phyloP scores from a whole-genome alignment of 1,140 invertebrate genomes.

The Bombus vancouverensis region DNA sequence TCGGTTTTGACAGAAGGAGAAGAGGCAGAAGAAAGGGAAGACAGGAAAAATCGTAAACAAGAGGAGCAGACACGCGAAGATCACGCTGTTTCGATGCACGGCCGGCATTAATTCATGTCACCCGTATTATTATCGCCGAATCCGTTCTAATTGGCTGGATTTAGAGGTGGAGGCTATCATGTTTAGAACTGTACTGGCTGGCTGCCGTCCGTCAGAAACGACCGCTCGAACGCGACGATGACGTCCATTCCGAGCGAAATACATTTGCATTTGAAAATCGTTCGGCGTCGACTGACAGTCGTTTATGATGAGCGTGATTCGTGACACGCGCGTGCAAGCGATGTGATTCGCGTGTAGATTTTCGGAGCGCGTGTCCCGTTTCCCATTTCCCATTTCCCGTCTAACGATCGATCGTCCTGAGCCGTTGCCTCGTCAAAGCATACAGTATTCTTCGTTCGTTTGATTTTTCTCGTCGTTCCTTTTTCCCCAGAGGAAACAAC shows the following conservation, averaged over 20 bases:
- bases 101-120: slow-evolving; percentile 11
- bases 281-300: slow-evolving; percentile 51
- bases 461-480: not conserved
- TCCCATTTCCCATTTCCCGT: not conserved
- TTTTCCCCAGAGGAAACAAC: not conserved
- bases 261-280: slow-evolving; percentile 68
- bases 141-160: slow-evolving; percentile 58
- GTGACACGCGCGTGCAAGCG: slow-evolving; percentile 55
- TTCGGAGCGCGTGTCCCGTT: slow-evolving; percentile 29
- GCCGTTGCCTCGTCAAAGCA: not conserved
- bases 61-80: not conserved
- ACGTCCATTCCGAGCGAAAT: slow-evolving; percentile 52
- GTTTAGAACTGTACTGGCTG: slow-evolving; percentile 44
- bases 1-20: too few species aligned
- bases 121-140: slow-evolving; percentile 53
- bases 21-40: not conserved
- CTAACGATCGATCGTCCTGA: not conserved
- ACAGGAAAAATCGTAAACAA: too few species aligned
- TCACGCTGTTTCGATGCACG: slow-evolving; percentile 11
- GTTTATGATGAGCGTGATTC: slow-evolving; percentile 49
- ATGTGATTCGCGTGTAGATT: slow-evolving; percentile 57
- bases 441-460: not conserved
- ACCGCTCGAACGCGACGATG: slow-evolving; percentile 46
- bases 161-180: slow-evolving; percentile 23
- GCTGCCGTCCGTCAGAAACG: slow-evolving; percentile 41